Conservation (phyloP, 2,797 vertebrate genomes). For the Smutsia temminckii region DNA sequence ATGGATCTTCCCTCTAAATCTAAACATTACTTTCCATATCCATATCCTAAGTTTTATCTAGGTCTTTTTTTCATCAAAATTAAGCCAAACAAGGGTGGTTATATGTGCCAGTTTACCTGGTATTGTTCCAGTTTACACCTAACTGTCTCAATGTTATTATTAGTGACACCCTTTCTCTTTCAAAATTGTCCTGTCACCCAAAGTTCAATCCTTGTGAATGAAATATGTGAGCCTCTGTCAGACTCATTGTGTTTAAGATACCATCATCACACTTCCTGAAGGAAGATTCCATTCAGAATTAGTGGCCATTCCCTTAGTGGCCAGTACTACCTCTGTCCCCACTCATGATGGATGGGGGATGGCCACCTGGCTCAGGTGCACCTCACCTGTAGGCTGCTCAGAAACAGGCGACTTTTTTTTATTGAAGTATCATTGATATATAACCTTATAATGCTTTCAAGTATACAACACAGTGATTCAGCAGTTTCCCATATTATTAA, state of each 20-base stretch:
- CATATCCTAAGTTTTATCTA: neutral
- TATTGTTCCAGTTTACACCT: neutral
- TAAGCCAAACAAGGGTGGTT: neutral
- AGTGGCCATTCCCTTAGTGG: neutral
- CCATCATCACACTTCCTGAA: neutral
- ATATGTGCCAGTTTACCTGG: neutral
- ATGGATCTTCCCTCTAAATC: neutral
- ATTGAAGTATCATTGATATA: neutral
- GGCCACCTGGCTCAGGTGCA: neutral
- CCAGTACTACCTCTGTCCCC: neutral
- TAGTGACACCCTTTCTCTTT: neutral
- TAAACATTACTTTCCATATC: neutral
- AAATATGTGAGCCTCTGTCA: conserved; percentile 13
- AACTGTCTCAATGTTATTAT: neutral
- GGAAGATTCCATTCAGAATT: neutral
- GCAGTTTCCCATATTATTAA: no score
- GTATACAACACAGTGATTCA: no score
- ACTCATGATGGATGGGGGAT: neutral
- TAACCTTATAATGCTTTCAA: no score
- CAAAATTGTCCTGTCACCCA: neutral
- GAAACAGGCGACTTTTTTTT: neutral
- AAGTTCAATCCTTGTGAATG: neutral
- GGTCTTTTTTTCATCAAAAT: neutral
- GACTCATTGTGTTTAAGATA: neutral
- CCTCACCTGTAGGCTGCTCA: neutral